Conservation (phyloP, 2,888 invertebrate species). For the Hemaris fuciformis region DNA sequence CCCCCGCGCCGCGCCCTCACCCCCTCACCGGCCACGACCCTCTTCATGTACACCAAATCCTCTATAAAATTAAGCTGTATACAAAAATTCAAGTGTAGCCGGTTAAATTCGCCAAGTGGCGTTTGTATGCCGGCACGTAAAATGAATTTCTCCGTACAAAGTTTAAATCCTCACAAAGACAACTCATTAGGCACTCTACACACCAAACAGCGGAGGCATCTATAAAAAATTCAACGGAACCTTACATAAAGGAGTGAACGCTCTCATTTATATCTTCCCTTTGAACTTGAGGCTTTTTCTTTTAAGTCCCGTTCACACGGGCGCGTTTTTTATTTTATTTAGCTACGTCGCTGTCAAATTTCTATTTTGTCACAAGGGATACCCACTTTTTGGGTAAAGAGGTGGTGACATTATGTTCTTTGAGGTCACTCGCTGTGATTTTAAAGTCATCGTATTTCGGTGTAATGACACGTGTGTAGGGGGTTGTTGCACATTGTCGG, state of each 20-base stretch:
- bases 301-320: conserved; percentile 42
- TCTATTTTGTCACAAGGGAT: background rate
- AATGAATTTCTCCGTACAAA: conserved; percentile 45
- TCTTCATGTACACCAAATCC: background rate
- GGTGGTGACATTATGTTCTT: background rate
- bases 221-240: conserved; percentile 60
- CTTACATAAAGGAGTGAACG: conserved; percentile 48
- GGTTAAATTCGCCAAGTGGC: conserved; percentile 14
- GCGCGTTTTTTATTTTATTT: conserved; percentile 9
- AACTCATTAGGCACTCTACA: conserved; percentile 64
- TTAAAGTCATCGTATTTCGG: background rate
- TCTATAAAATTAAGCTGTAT: conserved; percentile 13
- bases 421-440: background rate
- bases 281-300: conserved; percentile 62
- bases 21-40: background rate
- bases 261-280: conserved; percentile 57
- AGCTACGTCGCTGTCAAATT: conserved; percentile 8
- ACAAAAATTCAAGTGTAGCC: conserved; percentile 15
- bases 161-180: conserved; percentile 57
- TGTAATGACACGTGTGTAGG: background rate
- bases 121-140: conserved; percentile 32
- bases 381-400: background rate
- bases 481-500: background rate
- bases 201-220: conserved; percentile 51
- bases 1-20: background rate